These are phyloP conservation scores for Deilephila elpenor DNA, from an alignment of 2,888 invertebrate species.

Conservation along the genomic window DNA sequence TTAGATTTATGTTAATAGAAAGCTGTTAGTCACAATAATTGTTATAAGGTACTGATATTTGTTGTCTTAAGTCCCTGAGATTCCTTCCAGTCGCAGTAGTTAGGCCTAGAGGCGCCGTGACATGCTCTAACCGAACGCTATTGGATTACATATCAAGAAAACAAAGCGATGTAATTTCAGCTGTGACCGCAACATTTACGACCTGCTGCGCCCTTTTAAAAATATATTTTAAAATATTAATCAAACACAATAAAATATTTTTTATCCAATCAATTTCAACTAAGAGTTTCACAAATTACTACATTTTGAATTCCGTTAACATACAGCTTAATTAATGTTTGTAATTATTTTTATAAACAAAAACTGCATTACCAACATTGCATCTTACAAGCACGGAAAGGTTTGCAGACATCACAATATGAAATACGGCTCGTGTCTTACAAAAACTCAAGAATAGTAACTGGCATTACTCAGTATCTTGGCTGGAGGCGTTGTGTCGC, in stretches of 20 bases:
- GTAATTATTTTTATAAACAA: too few species aligned
- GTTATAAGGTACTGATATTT: too few species aligned
- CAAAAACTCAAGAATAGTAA: constrained; percentile 16
- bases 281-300: not conserved
- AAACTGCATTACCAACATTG: too few species aligned
- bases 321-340: too few species aligned
- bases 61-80: not conserved
- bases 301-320: too few species aligned
- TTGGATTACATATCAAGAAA: constrained; percentile 68
- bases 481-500: constrained; percentile 55
- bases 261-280: not conserved
- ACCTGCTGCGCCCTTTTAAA: constrained; percentile 57
- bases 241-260: not conserved
- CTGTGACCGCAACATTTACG: constrained; percentile 69
- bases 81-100: not conserved
- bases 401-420: not conserved
- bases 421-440: not conserved
- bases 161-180: constrained; percentile 75
- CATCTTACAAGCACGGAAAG: not conserved
- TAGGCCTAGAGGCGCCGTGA: constrained; percentile 26
- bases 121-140: constrained; percentile 46
- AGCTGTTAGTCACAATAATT: too few species aligned
- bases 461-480: constrained; percentile 34
- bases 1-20: too few species aligned
- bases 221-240: not conserved